Evolutionary conservation across 2,113 vertebrate genomes (phyloP).

Genomic region (Oreocharis arfaki): DNA sequence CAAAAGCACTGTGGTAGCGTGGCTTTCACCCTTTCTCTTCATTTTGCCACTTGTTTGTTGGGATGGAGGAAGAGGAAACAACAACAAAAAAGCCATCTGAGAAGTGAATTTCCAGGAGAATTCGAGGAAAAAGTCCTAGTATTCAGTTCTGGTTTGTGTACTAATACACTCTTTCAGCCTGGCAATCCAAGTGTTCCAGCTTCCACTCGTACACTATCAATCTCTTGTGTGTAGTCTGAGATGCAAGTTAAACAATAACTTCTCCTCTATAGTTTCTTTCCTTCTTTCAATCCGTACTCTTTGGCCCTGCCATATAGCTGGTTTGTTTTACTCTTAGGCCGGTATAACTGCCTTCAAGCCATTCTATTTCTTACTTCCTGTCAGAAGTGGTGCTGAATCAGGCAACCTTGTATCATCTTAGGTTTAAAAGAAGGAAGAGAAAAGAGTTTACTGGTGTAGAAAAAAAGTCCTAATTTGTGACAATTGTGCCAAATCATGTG

Average conservation of each 20-base stretch:
- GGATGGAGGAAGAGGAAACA: background rate
- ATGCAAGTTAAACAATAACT: constrained; percentile 47
- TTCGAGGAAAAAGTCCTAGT: background rate
- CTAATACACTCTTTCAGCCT: background rate
- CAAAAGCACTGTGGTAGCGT: accelerated
- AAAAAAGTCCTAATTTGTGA: background rate
- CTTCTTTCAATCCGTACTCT: background rate
- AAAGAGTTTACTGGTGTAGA: background rate
- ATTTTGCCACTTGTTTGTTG: background rate
- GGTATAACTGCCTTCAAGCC: background rate
- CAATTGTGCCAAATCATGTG: background rate
- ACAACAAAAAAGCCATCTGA: background rate
- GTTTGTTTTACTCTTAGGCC: background rate
- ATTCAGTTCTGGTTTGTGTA: background rate
- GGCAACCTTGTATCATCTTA: background rate
- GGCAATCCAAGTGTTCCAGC: background rate
- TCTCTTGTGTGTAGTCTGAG: background rate
- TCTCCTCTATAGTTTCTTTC: background rate
- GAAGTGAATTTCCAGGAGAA: background rate
- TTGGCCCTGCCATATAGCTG: background rate
- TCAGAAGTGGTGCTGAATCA: background rate
- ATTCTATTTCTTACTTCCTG: background rate
- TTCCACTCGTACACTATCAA: accelerated
- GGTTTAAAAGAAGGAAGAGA: background rate
- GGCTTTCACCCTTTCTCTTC: background rate